Conservation (phyloP, 2,888 invertebrate species). For the Folsomia candida region DNA sequence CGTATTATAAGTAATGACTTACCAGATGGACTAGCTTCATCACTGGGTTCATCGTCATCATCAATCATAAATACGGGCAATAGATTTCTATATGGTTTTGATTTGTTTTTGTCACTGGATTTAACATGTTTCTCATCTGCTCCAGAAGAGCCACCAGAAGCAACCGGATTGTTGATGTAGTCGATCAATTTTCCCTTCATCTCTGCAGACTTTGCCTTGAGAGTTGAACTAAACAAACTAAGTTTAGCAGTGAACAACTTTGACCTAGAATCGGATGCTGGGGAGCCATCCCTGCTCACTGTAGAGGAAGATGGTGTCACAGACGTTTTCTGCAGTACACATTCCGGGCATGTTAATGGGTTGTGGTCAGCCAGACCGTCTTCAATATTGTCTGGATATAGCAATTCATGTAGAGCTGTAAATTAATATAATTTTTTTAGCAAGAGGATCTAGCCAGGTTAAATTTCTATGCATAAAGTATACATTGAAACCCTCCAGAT, state of each 20-base stretch:
- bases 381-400: too few relatives aligned
- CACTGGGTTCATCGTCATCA: conserved; percentile 73
- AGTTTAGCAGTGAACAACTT: conserved; percentile 28
- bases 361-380: conserved; percentile 81
- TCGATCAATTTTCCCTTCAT: conserved; percentile 88
- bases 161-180: conserved; percentile 79
- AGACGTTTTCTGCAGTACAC: conserved; percentile 58
- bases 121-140: conserved; percentile 88
- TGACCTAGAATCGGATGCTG: conserved; percentile 21
- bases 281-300: conserved; percentile 13
- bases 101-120: conserved; percentile 73
- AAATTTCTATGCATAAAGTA: conserved; percentile 69
- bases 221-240: conserved; percentile 28
- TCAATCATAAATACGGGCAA: conserved; percentile 93
- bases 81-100: conserved; percentile 81
- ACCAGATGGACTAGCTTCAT: too few relatives aligned
- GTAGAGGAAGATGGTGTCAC: too few relatives aligned
- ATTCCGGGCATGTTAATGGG: conserved; percentile 74
- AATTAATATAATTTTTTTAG: too few relatives aligned
- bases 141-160: too few relatives aligned
- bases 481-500: conserved; percentile 82
- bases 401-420: too few relatives aligned
- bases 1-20: too few relatives aligned
- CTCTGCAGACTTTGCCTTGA: conserved; percentile 87
- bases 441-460: too few relatives aligned